Conservation (phyloP, 2,113 vertebrate species). For the Lophochroa leadbeateri region DNA sequence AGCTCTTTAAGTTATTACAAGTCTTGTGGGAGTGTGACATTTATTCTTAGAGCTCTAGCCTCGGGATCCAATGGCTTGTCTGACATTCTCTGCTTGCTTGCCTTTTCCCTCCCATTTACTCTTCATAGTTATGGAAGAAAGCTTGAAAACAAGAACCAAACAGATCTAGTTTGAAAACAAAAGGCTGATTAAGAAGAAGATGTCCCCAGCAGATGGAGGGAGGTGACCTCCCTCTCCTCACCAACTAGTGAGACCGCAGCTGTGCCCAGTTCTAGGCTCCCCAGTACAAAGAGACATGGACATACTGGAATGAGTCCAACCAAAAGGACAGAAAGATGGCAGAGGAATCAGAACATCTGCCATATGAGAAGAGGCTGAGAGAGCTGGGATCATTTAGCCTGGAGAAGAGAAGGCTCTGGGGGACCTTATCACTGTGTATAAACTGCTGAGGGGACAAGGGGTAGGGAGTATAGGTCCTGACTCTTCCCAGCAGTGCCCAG, state of each 20-base stretch:
- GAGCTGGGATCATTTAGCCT: neutral
- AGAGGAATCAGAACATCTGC: neutral
- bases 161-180: neutral
- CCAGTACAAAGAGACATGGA: no score
- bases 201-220: fast-evolving
- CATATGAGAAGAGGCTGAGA: neutral
- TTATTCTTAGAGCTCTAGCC: neutral
- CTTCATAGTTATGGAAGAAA: neutral
- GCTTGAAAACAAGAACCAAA: neutral
- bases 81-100: neutral
- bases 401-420: neutral
- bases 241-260: neutral
- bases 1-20: neutral
- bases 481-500: neutral
- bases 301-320: neutral
- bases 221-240: neutral
- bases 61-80: neutral
- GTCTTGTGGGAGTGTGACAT: neutral
- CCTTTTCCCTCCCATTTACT: neutral
- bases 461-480: neutral
- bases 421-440: neutral
- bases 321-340: neutral
- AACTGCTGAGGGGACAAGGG: neutral
- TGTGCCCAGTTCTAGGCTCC: neutral
- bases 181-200: neutral